Base-by-base conservation (phyloP, 2,113 vertebrate species). In the Collichthys lucidus region DNA sequence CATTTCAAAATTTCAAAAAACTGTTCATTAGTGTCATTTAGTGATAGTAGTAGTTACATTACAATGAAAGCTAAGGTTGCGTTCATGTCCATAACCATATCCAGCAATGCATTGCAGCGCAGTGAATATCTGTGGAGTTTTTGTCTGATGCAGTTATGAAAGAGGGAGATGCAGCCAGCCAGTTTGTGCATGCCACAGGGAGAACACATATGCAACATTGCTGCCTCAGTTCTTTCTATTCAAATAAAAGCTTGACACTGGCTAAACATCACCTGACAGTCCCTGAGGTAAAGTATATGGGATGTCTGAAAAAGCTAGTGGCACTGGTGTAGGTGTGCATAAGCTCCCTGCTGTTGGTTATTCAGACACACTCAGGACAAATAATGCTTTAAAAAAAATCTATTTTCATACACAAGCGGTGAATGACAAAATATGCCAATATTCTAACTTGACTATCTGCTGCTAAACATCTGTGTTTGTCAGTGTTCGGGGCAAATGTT, bases 301-400 rank as follows among this genome's bases (percentile, higher is more conserved):
- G 79, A 86, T 69, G 70, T 79, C 62, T 73, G 47, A 64, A 82
- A 46, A 59, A 64, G 66, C 79, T 31, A 24, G 80, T 80, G 75
- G 59, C 70, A 10, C 60, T 79, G 62, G 70, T 70, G 53, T 22
- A 69, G 35, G 72, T 86, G 80, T 86, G 78, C 74, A 46, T 82
- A 60, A 76, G 60, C 86, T 92, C 88, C 88, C 78, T 89, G 85
- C 66, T 81, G 88, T 85, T 82, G 83, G 88, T 84, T 81, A 81
- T 90, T 89, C 82, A 93, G 87, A 94, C 90, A 92, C 83, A 88
- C 94, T 95, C 94, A 95, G 94, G 94, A 94, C 84, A 92, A 90
- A 92, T 80, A 92, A 86, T 84, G 71, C 81, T 92, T 91, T 86
- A 72, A 83, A 86, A 88, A 53, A 83, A 86, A 81, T 93, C 77